Percentiles rank a stretch among this genome's conserved stretches.
Evolutionary conservation across 2,888 invertebrate genomes (phyloP).

Genomic region (Microctonus aethiopoides): DNA sequence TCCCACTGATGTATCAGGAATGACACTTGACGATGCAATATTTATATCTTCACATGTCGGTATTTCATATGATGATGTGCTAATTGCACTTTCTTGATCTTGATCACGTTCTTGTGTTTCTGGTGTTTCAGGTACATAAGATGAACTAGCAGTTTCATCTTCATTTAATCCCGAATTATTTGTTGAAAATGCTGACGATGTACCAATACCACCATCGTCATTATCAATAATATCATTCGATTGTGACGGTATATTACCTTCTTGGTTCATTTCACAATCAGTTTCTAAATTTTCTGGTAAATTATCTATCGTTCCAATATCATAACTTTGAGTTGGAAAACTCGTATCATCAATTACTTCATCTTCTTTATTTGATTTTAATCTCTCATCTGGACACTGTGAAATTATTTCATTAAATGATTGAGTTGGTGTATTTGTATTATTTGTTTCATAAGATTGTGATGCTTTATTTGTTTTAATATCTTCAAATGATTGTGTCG

Average conservation of each 20-base stretch:
- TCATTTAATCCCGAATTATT: slow-evolving; percentile 61
- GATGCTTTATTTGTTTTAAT: slow-evolving; percentile 53
- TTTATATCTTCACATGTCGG: slow-evolving; percentile 64
- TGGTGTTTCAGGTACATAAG: slow-evolving; percentile 64
- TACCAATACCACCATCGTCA: slow-evolving; percentile 47
- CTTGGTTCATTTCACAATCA: slow-evolving; percentile 57
- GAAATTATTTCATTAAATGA: slow-evolving; percentile 58
- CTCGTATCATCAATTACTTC: slow-evolving; percentile 55
- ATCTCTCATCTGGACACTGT: slow-evolving; percentile 46
- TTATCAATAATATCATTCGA: slow-evolving; percentile 62
- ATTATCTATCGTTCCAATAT: slow-evolving; percentile 58
- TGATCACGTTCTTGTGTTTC: slow-evolving; percentile 64
- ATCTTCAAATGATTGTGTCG: slow-evolving; percentile 58
- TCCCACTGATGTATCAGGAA: slow-evolving; percentile 57
- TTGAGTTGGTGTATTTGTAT: slow-evolving; percentile 58
- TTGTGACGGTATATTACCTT: slow-evolving; percentile 61
- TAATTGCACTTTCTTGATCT: slow-evolving; percentile 65
- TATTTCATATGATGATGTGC: slow-evolving; percentile 64
- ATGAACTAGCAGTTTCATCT: slow-evolving; percentile 64
- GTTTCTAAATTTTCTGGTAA: slow-evolving; percentile 55
- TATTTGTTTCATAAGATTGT: slow-evolving; percentile 52
- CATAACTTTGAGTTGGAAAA: slow-evolving; percentile 63
- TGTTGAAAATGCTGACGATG: slow-evolving; percentile 40
- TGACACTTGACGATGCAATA: slow-evolving; percentile 61
- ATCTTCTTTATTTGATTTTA: slow-evolving; percentile 42